phyloP scores from a whole-genome alignment of 2,113 vertebrate genomes.

The Hippocampus mohnikei region DNA sequence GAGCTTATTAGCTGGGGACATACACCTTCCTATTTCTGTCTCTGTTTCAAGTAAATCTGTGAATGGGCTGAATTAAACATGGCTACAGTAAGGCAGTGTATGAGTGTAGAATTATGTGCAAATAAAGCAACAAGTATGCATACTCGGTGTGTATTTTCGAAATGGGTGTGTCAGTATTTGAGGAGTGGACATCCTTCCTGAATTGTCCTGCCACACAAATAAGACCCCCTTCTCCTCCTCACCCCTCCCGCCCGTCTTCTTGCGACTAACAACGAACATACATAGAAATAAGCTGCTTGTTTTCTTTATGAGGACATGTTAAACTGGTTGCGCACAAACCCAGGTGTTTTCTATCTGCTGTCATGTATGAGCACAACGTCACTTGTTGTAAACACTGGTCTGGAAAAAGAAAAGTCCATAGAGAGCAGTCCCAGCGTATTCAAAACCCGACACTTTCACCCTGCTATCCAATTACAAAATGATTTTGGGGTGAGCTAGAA shows the following conservation, averaged over 20 bases:
- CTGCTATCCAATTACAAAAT: background rate
- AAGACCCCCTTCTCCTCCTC: background rate
- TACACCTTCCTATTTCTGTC: too few species aligned
- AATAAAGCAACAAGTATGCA: constrained; percentile 7
- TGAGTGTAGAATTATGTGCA: constrained; percentile 11
- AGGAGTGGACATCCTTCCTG: constrained; percentile 62
- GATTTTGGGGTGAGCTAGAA: background rate
- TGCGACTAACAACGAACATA: background rate
- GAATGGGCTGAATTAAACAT: too few species aligned
- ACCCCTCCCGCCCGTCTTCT: constrained; percentile 20
- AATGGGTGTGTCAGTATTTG: constrained; percentile 14
- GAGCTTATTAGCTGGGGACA: too few species aligned
- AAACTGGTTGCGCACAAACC: constrained; percentile 4
- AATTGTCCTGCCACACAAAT: constrained; percentile 10
- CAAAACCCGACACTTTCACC: background rate
- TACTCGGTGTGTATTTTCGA: constrained; percentile 6
- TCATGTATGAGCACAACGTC: background rate
- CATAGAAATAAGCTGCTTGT: constrained; percentile 14
- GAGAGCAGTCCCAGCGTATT: background rate
- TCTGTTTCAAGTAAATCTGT: too few species aligned
- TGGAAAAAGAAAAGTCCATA: background rate
- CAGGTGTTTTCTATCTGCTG: constrained; percentile 11
- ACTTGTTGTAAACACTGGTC: background rate
- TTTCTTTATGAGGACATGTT: background rate
- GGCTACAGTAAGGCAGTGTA: background rate